Evolutionary conservation across 1,140 invertebrate species (phyloP), one percentile per base, ranked within the genome.

Genomic region (Trachymyrmex septentrionalis): DNA sequence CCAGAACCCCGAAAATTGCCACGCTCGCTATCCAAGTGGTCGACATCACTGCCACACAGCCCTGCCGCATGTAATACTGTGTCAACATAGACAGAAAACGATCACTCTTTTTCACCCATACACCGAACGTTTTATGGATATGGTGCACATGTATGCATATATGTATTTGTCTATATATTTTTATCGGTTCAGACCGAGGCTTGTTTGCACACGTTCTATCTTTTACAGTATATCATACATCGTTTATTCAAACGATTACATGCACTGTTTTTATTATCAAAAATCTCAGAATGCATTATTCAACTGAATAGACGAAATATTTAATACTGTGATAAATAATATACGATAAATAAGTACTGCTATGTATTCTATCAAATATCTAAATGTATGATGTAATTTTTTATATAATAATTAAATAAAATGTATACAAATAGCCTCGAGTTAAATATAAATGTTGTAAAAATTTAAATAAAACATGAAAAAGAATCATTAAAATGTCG

Each of bases 1-100:
- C 97, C 91, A 98, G 96, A 81, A 97, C 96, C 3, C 97, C 97
- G 93, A 98, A 98, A 86, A 98, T 95, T 67, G 97, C 97, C 90
- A 98, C 96, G 55, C 97, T 98, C 81, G 97, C 96, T 90, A 98
- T 97, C 97, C 97, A 97, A 73, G 97, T 98, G 85, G 97, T 96
- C 92, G 97, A 98, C 93, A 98, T 97, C 86, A 98, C 96, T 87
- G 97, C 96, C 85, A 98, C 97, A 93, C 97, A 98, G 84, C 97
- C 97, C 97, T 98, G 96, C 80, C 95, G 93, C 95, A 95, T 95
- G 92, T 94, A 95, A 93, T 95, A 95, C 94, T 95, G 92, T 75
- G 78, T 91, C 87, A 92, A 93, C 88, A 89, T 69, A 89, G 71
- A 90, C 27, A 90, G 55, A 90, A 77, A 89, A 87, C 73, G 61